Base-by-base conservation (phyloP, 2,113 vertebrate genomes). In the Semnornis frantzii region DNA sequence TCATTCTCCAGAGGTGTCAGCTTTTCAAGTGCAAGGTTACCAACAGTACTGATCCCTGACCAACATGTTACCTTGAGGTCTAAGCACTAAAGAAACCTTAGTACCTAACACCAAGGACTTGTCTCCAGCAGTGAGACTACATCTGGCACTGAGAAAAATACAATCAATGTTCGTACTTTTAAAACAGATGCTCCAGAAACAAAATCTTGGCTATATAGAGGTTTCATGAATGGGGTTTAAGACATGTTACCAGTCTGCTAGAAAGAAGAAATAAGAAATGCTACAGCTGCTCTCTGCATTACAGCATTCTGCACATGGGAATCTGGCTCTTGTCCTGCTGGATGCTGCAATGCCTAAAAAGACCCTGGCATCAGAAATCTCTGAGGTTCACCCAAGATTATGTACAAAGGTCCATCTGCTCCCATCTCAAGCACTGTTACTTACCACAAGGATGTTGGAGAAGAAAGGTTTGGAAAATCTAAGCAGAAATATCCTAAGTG, bases 21-120 rank as follows among this genome's bases (percentile, higher is more conserved):
- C 70, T 93, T 37, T 75, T 50, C 82, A 54, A 88, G 94, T 9
- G 72, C 87, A 72, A 70, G 80, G 93, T 94, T 93, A 94, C 80
- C 65, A 59, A 7, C 39, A 15, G 39, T 9, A 17, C 76, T 91
- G 87, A 90, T 85, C 91, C 82, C 71, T 95, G 93, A 83, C 79
- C 93, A 88, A 64, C 14, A 62, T 0, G 5, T 85, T 65, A 31
- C 87, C 76, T 74, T 12, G 28, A 83, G 73, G 65, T 79, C 46
- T 73, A 72, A 63, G 55, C 59, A 66, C 59, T 28, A 31, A 70
- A 70, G 46, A 71, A 89, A 81, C 15, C 9, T 48, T 6, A 58
- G 39, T 31, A 33, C 15, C 63, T 25, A 5, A 5, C 52, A 39
- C 9, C 0, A 0, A 66, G 63, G 59, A 37, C 48, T 78, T 62